phyloP scores from a whole-genome alignment of 2,888 invertebrate species.

The Tuta absoluta region DNA sequence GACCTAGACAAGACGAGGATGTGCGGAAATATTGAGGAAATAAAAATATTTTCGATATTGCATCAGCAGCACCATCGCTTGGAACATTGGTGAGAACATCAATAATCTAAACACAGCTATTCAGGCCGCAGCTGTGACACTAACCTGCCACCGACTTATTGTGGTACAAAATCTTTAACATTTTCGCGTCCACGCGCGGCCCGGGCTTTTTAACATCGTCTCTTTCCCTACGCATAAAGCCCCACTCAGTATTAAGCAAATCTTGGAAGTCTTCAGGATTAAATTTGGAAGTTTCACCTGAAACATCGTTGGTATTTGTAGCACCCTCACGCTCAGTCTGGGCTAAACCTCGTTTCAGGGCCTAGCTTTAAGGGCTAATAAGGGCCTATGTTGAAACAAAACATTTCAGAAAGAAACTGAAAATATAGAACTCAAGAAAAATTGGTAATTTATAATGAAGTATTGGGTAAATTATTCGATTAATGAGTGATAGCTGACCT shows the following conservation, averaged over 20 bases:
- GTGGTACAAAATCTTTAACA: conserved; percentile 74
- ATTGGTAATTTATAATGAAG: conserved; percentile 41
- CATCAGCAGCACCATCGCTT: conserved; percentile 48
- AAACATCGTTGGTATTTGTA: conserved; percentile 73
- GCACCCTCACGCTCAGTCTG: conserved; percentile 60
- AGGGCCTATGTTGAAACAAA: conserved; percentile 51
- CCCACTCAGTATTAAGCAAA: conserved; percentile 84
- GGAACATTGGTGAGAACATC: conserved; percentile 59
- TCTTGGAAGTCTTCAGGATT: conserved; percentile 80
- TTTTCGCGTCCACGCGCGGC: conserved; percentile 88
- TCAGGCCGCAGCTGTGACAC: conserved; percentile 72
- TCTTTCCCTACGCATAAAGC: conserved; percentile 93
- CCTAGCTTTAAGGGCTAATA: conserved; percentile 43
- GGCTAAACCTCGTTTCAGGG: conserved; percentile 48
- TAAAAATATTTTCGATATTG: conserved; percentile 48
- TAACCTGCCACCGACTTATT: conserved; percentile 80
- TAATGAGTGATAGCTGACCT: conserved; percentile 58
- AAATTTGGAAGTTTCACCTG: conserved; percentile 78
- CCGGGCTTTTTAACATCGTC: conserved; percentile 98
- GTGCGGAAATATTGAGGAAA: conserved; percentile 62
- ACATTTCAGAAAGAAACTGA: conserved; percentile 48
- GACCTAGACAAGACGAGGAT: conserved; percentile 63
- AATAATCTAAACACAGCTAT: conserved; percentile 61
- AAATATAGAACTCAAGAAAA: conserved; percentile 50
- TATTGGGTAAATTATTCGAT: conserved; percentile 43